These are phyloP conservation scores for Enteromius radiatus DNA, from an alignment of 2,797 vertebrate genomes.

Conservation along the genomic window DNA sequence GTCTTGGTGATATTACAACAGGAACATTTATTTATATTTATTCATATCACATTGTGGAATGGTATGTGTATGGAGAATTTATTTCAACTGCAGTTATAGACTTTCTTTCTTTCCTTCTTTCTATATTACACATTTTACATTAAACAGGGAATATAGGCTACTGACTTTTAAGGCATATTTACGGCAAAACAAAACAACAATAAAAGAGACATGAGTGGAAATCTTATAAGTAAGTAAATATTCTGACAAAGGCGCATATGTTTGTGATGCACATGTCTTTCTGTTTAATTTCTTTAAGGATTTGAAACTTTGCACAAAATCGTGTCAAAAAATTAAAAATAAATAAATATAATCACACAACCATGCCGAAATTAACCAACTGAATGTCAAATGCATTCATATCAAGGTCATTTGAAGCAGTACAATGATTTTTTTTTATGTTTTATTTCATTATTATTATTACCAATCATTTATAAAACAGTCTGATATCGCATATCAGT, in stretches of 20 bases:
- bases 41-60: background rate
- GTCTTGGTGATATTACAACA: background rate
- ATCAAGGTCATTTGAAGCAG: background rate
- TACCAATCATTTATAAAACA: too few relatives aligned
- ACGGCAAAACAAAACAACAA: background rate
- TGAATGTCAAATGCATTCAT: background rate
- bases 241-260: background rate
- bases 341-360: too few relatives aligned
- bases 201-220: background rate
- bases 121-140: background rate
- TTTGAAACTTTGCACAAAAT: background rate
- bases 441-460: too few relatives aligned
- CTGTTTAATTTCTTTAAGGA: background rate
- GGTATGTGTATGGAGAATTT: background rate
- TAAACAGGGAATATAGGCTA: background rate
- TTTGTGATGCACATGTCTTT: background rate
- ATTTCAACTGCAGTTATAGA: background rate
- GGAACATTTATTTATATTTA: slow-evolving; percentile 4
- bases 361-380: background rate
- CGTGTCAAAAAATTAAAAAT: background rate
- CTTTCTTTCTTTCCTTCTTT: background rate
- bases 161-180: background rate
- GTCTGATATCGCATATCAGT: too few relatives aligned
- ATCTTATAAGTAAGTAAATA: background rate
- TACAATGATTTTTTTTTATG: too few relatives aligned